A percentile compares a stretch with the other conserved stretches of the same genome.
Evolutionary conservation across 2,797 vertebrate species (phyloP).

Genomic region (Carcharodon carcharias): DNA sequence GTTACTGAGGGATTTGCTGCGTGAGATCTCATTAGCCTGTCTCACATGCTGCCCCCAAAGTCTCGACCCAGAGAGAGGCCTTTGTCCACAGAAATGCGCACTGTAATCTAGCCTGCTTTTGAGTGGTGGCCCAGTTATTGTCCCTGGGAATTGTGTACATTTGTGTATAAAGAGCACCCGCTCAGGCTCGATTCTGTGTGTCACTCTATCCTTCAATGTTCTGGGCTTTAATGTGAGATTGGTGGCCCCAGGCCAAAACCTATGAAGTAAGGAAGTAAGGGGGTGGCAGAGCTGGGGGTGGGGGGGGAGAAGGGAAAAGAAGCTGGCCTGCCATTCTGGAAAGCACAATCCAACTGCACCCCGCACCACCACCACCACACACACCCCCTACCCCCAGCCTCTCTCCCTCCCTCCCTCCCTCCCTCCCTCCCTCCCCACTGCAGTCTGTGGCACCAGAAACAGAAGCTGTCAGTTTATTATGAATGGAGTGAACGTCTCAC

Average conservation of each 20-base stretch:
- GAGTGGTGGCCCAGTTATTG: conserved; percentile 35
- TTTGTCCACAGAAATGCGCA: conserved; percentile 35
- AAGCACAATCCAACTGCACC: neutral
- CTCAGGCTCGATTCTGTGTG: conserved; percentile 32
- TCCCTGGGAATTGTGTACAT: conserved; percentile 36
- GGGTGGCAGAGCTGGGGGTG: neutral
- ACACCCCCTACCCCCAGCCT: neutral
- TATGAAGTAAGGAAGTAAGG: conserved; percentile 25
- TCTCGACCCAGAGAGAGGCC: conserved; percentile 26
- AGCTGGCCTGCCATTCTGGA: conserved; percentile 11
- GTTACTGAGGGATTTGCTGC: conserved; percentile 25
- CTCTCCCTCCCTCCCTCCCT: neutral
- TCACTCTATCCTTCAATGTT: conserved; percentile 25
- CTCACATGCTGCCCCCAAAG: conserved; percentile 33
- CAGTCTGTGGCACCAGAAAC: conserved; percentile 19
- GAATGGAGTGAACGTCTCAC: conserved; percentile 35
- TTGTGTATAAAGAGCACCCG: conserved; percentile 37
- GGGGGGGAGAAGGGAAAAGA: neutral
- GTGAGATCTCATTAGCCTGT: conserved; percentile 35
- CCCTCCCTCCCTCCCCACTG: neutral
- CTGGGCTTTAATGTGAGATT: conserved; percentile 19
- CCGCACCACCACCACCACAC: neutral
- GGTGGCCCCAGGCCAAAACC: conserved; percentile 26
- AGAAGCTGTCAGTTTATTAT: conserved; percentile 37
- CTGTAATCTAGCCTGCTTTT: conserved; percentile 37